Conservation (phyloP, 2,888 invertebrate genomes). For the Aspidiotus destructor region DNA sequence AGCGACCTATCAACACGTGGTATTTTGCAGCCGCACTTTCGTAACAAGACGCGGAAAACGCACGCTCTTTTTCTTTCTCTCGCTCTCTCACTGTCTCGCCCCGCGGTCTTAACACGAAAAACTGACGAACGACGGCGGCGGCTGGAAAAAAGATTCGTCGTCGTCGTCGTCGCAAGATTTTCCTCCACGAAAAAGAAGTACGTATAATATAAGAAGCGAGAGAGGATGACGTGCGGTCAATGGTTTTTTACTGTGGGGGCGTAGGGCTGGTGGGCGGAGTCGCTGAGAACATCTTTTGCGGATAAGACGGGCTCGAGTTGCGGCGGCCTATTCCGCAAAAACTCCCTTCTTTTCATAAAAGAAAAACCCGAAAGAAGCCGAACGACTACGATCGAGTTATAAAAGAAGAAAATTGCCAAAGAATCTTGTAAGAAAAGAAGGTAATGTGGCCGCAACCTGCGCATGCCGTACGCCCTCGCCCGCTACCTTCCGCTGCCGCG, state of each 20-base stretch:
- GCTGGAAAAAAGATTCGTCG: slow-evolving; percentile 17
- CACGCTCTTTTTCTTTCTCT: slow-evolving; percentile 1
- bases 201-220: slow-evolving; percentile 9
- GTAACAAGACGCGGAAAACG: slow-evolving; percentile 16
- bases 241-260: slow-evolving; percentile 29
- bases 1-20: slow-evolving; percentile 34
- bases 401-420: slow-evolving; percentile 27
- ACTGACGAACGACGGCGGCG: slow-evolving; percentile 10
- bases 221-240: slow-evolving; percentile 27
- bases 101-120: slow-evolving; percentile 21
- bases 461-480: slow-evolving; percentile 20
- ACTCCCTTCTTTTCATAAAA: slow-evolving; percentile 36
- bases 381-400: slow-evolving; percentile 15
- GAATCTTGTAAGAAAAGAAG: slow-evolving; percentile 33
- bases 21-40: slow-evolving; percentile 22
- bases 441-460: slow-evolving; percentile 32
- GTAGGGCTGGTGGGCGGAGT: slow-evolving; percentile 30
- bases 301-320: slow-evolving; percentile 35
- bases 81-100: slow-evolving; percentile 9
- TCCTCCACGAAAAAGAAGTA: neutral
- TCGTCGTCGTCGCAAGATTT: slow-evolving; percentile 16
- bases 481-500: neutral
- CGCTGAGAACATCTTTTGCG: slow-evolving; percentile 28
- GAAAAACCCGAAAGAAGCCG: slow-evolving; percentile 30
- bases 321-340: slow-evolving; percentile 37